phyloP scores from a whole-genome alignment of 1,140 invertebrate species.

The Danaus plexippus region DNA sequence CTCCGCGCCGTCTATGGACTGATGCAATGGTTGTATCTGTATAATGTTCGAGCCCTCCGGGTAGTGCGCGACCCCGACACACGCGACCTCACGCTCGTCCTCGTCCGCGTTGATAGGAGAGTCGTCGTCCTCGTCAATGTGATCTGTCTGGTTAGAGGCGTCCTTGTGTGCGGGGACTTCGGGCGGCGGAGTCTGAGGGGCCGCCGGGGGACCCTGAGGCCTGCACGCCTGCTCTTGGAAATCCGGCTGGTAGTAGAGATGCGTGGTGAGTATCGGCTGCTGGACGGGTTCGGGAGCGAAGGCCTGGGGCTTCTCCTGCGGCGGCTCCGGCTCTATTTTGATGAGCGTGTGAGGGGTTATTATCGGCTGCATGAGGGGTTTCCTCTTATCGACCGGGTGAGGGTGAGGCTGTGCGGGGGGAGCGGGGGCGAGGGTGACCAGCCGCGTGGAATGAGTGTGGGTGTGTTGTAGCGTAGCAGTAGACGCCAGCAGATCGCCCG shows the following conservation, averaged over 20 bases:
- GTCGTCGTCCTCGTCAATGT: conserved; percentile 72
- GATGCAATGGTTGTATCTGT: conserved; percentile 37
- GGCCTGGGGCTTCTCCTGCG: conserved; percentile 52
- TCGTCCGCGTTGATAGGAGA: conserved; percentile 63
- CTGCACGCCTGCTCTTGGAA: conserved; percentile 61
- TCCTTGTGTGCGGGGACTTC: conserved; percentile 79
- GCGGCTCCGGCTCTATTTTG: conserved; percentile 77
- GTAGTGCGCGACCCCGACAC: conserved; percentile 58
- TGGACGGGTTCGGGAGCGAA: conserved; percentile 74
- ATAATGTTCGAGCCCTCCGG: conserved; percentile 42
- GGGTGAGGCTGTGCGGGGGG: conserved; percentile 49
- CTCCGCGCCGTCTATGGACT: conserved; percentile 50
- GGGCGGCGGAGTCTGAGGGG: conserved; percentile 75
- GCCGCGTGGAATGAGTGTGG: conserved; percentile 73
- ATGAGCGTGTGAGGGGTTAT: conserved; percentile 75
- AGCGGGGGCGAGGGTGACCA: conserved; percentile 73
- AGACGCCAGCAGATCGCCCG: conserved; percentile 70
- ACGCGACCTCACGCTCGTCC: conserved; percentile 69
- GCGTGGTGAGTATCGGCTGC: conserved; percentile 71
- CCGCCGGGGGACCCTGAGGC: conserved; percentile 69
- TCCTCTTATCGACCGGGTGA: conserved; percentile 69
- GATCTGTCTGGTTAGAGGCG: conserved; percentile 86
- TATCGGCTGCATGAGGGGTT: conserved; percentile 72
- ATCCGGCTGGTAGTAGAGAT: conserved; percentile 72
- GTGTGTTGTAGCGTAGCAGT: conserved; percentile 72